Conservation (phyloP, 2,113 vertebrate species). For the Typhlomys cinereus region DNA sequence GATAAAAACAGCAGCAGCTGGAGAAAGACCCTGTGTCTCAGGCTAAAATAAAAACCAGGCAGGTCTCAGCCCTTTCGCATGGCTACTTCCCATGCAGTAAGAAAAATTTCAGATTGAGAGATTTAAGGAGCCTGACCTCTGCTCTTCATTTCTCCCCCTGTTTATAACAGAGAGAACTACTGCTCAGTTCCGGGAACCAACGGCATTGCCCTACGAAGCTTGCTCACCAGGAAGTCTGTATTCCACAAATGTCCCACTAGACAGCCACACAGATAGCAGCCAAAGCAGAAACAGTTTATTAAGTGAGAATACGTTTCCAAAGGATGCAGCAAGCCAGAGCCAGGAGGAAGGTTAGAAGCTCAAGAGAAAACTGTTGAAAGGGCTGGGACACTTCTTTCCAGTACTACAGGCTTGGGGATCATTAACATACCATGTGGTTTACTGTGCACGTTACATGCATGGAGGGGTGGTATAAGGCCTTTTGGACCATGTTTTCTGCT, state of each 20-base stretch:
- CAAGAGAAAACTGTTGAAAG: not conserved
- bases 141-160: not conserved
- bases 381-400: not conserved
- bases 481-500: not conserved
- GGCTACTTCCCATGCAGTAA: not conserved
- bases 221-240: not conserved
- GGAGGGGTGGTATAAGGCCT: not conserved
- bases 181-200: not conserved
- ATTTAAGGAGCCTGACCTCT: not conserved
- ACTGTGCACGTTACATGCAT: too few species aligned
- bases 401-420: not conserved
- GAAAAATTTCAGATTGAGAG: not conserved
- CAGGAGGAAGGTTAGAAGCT: not conserved
- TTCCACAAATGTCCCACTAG: constrained; percentile 17
- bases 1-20: not conserved
- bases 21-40: not conserved
- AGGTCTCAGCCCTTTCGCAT: not conserved
- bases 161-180: not conserved
- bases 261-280: not conserved
- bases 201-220: not conserved
- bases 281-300: not conserved
- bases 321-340: not conserved
- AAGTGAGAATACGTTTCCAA: not conserved
- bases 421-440: too few species aligned
- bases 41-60: accelerated